Evolutionary conservation across 2,113 vertebrate genomes (phyloP), one percentile per base, ranked within the genome.

Genomic region (Corythornis cristatus): DNA sequence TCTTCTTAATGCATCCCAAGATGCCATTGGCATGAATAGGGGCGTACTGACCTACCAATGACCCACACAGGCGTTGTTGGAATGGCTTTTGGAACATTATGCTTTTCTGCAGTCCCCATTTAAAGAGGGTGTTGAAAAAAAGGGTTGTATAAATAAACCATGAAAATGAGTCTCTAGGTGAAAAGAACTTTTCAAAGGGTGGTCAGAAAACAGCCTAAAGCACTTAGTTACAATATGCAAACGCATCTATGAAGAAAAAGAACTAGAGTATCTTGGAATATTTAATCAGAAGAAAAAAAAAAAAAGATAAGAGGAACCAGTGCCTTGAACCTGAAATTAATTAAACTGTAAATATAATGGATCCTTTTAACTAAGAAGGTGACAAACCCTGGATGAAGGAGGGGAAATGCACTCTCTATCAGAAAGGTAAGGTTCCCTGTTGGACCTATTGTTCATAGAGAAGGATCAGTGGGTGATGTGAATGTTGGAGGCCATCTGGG

Each of bases 11-110:
- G 33, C 33, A 33, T 33, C 33, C 33, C 33, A 33, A 33, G 33
- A 33, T 33, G 6, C 33, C 33, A 33, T 33, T 33, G 33, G 33
- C 33, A 33, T 33, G 8, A 56, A 16, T 64, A 68, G 8, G 35
- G 33, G 15, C 35, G 17, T 68, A 20, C 8, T 56, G 26, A 68
- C 14, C 3, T 60, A 68, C 26, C 31, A 35, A 23, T 22, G 18
- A 37, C 5, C 0, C 8, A 1, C 14, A 22, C 2, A 12, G 20
- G 1, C 13, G 22, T 48, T 71, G 17, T 60, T 73, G 31, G 28
- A 86, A 60, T 37, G 21, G 19, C 54, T 54, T 67, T 86, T 67
- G 20, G 28, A 70, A n/a, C 3, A 31, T 42, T 60, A 6, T 25
- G 3, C 19, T 68, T 80, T 68, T 35, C 16, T 45, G 28, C 1